A percentile compares a stretch with the other conserved stretches of the same genome.
phyloP scores from a whole-genome alignment of 2,797 vertebrate species.

The Prunella strophiata region DNA sequence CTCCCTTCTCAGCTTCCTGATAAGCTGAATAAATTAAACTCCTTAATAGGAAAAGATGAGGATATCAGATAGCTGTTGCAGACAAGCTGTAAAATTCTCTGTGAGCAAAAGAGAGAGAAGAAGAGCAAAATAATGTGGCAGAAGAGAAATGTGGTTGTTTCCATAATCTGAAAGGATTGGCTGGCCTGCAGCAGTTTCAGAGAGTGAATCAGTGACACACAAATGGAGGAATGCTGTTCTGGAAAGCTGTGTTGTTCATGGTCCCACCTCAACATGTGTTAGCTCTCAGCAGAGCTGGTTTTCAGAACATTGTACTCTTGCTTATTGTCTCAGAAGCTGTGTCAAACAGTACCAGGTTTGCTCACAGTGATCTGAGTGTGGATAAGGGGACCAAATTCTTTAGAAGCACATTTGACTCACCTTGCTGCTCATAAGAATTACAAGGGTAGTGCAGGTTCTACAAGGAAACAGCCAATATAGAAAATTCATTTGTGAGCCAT shows the following conservation, averaged over 20 bases:
- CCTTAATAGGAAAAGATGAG: not conserved
- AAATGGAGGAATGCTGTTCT: not conserved
- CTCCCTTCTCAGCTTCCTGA: not conserved
- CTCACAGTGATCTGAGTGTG: not conserved
- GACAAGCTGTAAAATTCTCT: not conserved
- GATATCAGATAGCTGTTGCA: not conserved
- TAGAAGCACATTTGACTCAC: not conserved
- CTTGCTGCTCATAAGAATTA: not conserved
- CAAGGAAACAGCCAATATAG: not conserved
- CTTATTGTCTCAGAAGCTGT: not conserved
- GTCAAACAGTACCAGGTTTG: not conserved
- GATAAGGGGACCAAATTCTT: not conserved
- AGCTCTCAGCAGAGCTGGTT: not conserved
- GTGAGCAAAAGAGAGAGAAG: not conserved
- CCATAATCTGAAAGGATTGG: not conserved
- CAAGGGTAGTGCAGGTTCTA: not conserved
- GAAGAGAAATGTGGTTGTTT: not conserved
- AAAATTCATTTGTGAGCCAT: not conserved
- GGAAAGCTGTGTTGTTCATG: not conserved
- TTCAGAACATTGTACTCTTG: not conserved
- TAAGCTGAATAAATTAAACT: conserved; percentile 15
- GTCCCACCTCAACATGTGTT: not conserved
- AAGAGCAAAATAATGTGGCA: not conserved
- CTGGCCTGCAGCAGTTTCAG: not conserved
- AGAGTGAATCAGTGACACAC: not conserved